Conservation (phyloP, 2,888 invertebrate species). For the Bellardia bayeri region DNA sequence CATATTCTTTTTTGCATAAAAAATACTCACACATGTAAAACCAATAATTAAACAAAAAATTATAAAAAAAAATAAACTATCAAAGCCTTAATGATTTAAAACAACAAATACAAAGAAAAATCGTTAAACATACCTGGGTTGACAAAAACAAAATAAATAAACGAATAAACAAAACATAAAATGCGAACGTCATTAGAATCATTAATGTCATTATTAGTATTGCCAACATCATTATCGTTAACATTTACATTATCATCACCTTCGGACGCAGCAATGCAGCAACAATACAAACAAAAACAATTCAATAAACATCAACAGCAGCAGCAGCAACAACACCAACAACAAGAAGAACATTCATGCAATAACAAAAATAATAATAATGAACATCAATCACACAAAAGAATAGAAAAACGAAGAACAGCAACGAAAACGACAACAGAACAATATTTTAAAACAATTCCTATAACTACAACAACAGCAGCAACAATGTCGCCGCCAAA, state of each 20-base stretch:
- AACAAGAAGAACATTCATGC: slow-evolving; percentile 30
- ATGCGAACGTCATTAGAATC: slow-evolving; percentile 61
- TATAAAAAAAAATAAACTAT: slow-evolving; percentile 27
- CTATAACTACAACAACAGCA: slow-evolving; percentile 60
- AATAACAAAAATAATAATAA: slow-evolving; percentile 29
- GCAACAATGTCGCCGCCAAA: slow-evolving; percentile 69
- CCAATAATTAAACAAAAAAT: slow-evolving; percentile 25
- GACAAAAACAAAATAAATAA: slow-evolving; percentile 50
- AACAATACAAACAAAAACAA: slow-evolving; percentile 34
- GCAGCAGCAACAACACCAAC: slow-evolving; percentile 40
- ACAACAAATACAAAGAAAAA: slow-evolving; percentile 44
- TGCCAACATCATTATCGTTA: slow-evolving; percentile 10
- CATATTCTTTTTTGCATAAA: slow-evolving; percentile 37
- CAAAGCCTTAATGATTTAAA: slow-evolving; percentile 34
- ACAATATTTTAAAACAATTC: slow-evolving; percentile 62
- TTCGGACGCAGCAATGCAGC: slow-evolving; percentile 44
- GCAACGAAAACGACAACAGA: slow-evolving; percentile 72
- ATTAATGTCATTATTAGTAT: slow-evolving; percentile 51
- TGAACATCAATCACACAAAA: slow-evolving; percentile 68
- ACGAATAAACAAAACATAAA: slow-evolving; percentile 51
- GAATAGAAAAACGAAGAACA: slow-evolving; percentile 70
- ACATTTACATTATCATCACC: slow-evolving; percentile 28
- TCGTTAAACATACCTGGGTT: slow-evolving; percentile 51
- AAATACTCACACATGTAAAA: slow-evolving; percentile 17
- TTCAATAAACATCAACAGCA: neutral